Evolutionary conservation across 2,888 invertebrate genomes (phyloP).

Genomic region (Entomobrya proxima): DNA sequence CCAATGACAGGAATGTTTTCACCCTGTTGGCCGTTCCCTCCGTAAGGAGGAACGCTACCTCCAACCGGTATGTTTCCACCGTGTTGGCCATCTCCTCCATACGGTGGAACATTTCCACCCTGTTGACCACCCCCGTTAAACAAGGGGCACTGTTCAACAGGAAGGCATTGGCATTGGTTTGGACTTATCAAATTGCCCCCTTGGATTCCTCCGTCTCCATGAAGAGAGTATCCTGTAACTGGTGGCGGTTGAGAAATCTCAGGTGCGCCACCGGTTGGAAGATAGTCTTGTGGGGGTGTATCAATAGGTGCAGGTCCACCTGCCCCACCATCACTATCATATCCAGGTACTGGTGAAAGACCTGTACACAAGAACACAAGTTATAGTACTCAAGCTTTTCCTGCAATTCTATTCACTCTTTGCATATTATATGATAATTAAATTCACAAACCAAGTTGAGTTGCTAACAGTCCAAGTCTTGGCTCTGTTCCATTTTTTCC

Average conservation of each 20-base stretch:
- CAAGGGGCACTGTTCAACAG: constrained; percentile 42
- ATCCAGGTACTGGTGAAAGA: constrained; percentile 69
- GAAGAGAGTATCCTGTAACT: constrained; percentile 4
- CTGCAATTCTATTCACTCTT: no score
- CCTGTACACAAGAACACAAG: no score
- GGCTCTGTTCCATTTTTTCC: no score
- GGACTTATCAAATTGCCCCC: constrained; percentile 43
- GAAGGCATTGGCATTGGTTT: constrained; percentile 58
- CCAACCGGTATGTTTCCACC: constrained; percentile 12
- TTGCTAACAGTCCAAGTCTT: no score
- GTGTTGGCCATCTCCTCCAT: constrained; percentile 17
- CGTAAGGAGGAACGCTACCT: constrained; percentile 5
- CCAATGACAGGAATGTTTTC: constrained; percentile 43
- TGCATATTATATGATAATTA: no score
- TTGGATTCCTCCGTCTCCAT: constrained; percentile 26
- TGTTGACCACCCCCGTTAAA: constrained; percentile 39
- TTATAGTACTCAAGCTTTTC: no score
- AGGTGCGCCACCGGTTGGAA: constrained; percentile 41
- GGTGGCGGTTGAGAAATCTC: not conserved
- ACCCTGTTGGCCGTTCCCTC: not conserved
- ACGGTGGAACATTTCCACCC: constrained; percentile 23
- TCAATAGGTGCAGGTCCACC: not conserved
- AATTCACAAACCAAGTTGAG: no score
- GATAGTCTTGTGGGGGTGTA: constrained; percentile 40
- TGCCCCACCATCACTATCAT: constrained; percentile 19